phyloP scores from a whole-genome alignment of 1,140 invertebrate species.

The Colletes latitarsis region DNA sequence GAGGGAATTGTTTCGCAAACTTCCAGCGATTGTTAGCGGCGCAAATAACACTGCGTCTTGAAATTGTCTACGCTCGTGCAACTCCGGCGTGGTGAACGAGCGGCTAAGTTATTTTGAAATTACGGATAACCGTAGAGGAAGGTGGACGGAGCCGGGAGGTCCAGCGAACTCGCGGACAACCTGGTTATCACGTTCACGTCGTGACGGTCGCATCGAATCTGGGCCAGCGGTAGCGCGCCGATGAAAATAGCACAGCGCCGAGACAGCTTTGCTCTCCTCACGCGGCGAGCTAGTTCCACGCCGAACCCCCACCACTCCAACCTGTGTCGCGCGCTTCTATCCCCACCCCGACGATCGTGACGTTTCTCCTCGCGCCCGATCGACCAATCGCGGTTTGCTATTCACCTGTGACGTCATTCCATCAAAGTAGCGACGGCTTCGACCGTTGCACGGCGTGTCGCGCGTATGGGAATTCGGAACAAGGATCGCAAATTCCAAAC shows the following conservation, averaged over 20 bases:
- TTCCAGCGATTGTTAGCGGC: not conserved
- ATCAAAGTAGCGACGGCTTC: not conserved
- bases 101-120: not conserved
- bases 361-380: not conserved
- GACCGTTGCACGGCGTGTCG: not conserved
- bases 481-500: not conserved
- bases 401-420: slow-evolving; percentile 48
- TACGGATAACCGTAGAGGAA: not conserved
- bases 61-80: not conserved
- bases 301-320: not conserved
- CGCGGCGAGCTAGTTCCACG: not conserved
- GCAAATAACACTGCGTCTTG: not conserved
- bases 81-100: not conserved
- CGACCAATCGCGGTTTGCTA: slow-evolving; percentile 15
- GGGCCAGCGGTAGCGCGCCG: slow-evolving; percentile 72
- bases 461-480: slow-evolving; percentile 2
- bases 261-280: slow-evolving; percentile 56
- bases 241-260: slow-evolving; percentile 76
- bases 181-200: slow-evolving; percentile 25
- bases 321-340: slow-evolving; percentile 3
- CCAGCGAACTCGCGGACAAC: slow-evolving; percentile 29
- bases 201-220: slow-evolving; percentile 73
- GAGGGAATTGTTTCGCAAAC: not conserved
- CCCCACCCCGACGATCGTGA: not conserved
- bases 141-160: slow-evolving; percentile 15